Percentiles rank a stretch among this genome's conserved stretches.
phyloP scores from a whole-genome alignment of 2,113 vertebrate species.

The Melanerpes aurifrons region DNA sequence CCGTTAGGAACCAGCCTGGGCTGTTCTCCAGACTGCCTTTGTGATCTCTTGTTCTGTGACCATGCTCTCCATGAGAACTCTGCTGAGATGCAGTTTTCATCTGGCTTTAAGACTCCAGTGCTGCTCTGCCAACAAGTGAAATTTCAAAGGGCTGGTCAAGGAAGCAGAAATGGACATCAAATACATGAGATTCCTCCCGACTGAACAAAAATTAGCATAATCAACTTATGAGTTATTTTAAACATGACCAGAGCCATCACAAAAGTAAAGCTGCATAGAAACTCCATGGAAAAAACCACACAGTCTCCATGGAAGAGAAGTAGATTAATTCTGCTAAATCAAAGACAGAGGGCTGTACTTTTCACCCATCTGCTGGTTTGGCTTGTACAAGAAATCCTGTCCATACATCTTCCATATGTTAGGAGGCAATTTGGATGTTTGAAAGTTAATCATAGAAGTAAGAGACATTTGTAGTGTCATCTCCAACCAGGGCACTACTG shows the following conservation, averaged over 20 bases:
- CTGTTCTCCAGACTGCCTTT: background rate
- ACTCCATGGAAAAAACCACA: background rate
- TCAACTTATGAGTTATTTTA: background rate
- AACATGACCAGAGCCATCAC: background rate
- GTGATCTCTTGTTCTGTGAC: fast-evolving
- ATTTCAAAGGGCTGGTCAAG: fast-evolving
- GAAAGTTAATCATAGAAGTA: constrained; percentile 23
- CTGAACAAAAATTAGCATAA: background rate
- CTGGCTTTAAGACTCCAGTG: background rate
- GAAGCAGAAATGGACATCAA: background rate
- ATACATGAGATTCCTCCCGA: background rate
- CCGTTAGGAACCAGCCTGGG: background rate
- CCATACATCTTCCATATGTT: constrained; percentile 26
- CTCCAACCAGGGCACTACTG: background rate
- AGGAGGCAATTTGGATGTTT: constrained; percentile 29
- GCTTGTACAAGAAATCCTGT: constrained; percentile 1
- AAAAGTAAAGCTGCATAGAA: background rate
- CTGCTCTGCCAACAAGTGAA: background rate
- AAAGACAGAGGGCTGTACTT: constrained; percentile 7
- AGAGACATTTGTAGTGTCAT: constrained; percentile 7
- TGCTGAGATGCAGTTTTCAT: background rate
- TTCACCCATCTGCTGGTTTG: constrained; percentile 19
- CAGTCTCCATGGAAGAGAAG: background rate
- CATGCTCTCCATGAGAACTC: background rate
- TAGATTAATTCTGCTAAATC: constrained; percentile 24